Base-by-base conservation (phyloP, 2,113 vertebrate genomes). In the Macrotis lagotis region DNA sequence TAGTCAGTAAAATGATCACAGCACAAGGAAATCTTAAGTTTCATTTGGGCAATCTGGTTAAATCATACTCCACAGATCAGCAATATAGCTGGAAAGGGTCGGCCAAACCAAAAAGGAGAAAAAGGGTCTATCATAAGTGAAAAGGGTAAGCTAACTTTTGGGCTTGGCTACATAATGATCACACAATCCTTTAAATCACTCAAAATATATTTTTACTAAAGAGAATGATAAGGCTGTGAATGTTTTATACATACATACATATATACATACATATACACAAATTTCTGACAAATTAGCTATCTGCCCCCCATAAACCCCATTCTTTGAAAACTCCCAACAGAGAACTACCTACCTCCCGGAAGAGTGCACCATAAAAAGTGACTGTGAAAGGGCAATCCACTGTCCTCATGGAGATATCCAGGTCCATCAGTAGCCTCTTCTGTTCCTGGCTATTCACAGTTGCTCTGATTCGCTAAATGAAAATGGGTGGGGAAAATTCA, bases 401-500 rank as follows among this genome's bases (percentile, higher is more conserved):
- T 0, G 99, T 99, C 98, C 99, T 99, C 99, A 99, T 99, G 93
- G 99, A 99, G 98, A 99, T 99, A 92, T 99, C 99, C 97, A 99
- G 97, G 88, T 99, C 99, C 99, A 99, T 99, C 96, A 99, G 93
- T 25, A 99, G 97, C 97, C 99, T 98, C 98, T 99, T 99, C 98
- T 99, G 99, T 97, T 99, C 99, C 98, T 99, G 99, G 92, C 99
- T 99, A 98, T 99, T 99, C 92, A 99, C 99, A 0, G 99, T 99
- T 96, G 99, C 99, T 95, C 99, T 98, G 97, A 99, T 99, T 90
- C 99, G 93, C 99, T 99, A 98, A 19, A 96, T 91, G 91, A 52
- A 52, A 98, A 95, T 1, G 26, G 52, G 90, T 0, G 48, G 50
- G 25, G 5, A 94, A 95, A 92, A 88, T 0, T 0, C 3, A 53